phyloP scores from a whole-genome alignment of 2,888 invertebrate species.

The Clepsis dumicolana region DNA sequence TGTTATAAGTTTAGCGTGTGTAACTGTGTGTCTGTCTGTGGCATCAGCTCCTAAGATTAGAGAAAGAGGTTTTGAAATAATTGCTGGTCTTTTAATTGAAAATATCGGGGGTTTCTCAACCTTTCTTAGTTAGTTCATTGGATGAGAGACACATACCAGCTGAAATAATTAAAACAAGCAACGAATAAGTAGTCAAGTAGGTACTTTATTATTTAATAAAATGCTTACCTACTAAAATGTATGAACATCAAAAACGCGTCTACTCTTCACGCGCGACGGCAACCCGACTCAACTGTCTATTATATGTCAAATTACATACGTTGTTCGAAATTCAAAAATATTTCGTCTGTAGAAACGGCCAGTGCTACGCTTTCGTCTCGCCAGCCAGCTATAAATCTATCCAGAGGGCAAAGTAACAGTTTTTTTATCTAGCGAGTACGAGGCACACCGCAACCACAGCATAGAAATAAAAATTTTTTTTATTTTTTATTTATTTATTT shows the following conservation, averaged over 20 bases:
- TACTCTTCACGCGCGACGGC: constrained; percentile 17
- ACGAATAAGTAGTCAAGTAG: background rate
- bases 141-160: no score
- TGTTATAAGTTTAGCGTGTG: no score
- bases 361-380: constrained; percentile 18
- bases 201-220: background rate
- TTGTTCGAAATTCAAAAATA: constrained; percentile 22
- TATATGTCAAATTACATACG: constrained; percentile 20
- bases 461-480: no score
- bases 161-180: background rate
- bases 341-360: constrained; percentile 13
- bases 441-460: background rate
- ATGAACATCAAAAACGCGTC: constrained; percentile 10
- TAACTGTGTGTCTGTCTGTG: no score
- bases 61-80: no score
- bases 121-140: no score
- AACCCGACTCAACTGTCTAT: constrained; percentile 23
- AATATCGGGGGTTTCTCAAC: no score
- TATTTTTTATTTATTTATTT: no score
- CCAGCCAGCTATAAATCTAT: constrained; percentile 21
- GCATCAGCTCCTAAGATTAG: no score
- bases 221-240: no score
- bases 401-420: background rate
- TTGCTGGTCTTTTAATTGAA: no score
- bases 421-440: background rate